Evolutionary conservation across 2,888 invertebrate species (phyloP).

Genomic region (Drosophila siamana): DNA sequence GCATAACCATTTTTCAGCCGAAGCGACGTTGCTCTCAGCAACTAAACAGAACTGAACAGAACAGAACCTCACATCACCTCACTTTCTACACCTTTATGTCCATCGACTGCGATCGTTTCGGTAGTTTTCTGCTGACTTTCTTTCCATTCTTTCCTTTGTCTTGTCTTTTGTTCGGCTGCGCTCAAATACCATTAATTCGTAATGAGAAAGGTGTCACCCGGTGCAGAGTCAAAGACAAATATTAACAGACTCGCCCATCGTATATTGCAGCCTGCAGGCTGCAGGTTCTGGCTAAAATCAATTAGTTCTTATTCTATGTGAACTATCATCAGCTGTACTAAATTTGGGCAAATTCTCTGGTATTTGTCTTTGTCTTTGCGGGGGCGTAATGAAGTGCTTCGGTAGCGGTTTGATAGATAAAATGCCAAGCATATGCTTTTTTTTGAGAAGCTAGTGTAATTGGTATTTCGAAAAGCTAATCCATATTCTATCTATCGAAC

Average conservation of each 20-base stretch:
- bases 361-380: slow-evolving; percentile 4
- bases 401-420: slow-evolving; percentile 17
- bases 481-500: no score
- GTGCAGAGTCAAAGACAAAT: slow-evolving; percentile 77
- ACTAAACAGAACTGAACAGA: slow-evolving; percentile 19
- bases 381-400: slow-evolving; percentile 41
- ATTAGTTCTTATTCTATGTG: slow-evolving; percentile 68
- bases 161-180: slow-evolving; percentile 46
- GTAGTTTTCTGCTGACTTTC: slow-evolving; percentile 47
- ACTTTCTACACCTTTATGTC: slow-evolving; percentile 46
- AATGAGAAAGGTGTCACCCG: slow-evolving; percentile 81
- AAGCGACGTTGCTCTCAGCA: no score
- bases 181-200: slow-evolving; percentile 80
- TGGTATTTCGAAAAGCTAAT: not conserved
- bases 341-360: slow-evolving; percentile 30
- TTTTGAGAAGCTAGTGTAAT: not conserved
- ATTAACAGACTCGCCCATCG: slow-evolving; percentile 69
- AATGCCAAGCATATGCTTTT: not conserved
- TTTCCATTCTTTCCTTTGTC: slow-evolving; percentile 27
- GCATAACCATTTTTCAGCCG: slow-evolving; percentile 12
- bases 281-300: slow-evolving; percentile 80
- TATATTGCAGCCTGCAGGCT: slow-evolving; percentile 6
- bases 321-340: slow-evolving; percentile 64
- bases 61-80: slow-evolving; percentile 38
- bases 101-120: slow-evolving; percentile 4